Percentiles rank a stretch among this genome's conserved stretches.
Evolutionary conservation across 2,888 invertebrate genomes (phyloP).

Genomic region (Cataglyphis livida): DNA sequence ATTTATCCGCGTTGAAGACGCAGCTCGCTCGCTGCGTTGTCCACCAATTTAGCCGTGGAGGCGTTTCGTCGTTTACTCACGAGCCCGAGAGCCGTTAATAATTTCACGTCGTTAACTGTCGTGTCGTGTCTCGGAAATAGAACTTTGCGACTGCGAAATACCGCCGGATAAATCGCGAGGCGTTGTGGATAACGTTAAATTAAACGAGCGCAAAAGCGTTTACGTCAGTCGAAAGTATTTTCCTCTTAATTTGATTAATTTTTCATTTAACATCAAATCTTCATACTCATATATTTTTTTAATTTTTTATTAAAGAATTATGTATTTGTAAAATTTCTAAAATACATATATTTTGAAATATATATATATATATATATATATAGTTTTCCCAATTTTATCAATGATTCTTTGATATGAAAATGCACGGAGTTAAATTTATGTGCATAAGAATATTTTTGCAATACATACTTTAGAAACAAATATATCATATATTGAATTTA

Average conservation of each 20-base stretch:
- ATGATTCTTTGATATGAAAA: too few relatives aligned
- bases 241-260: constrained; percentile 30
- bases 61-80: constrained; percentile 65
- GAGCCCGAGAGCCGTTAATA: constrained; percentile 69
- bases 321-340: too few relatives aligned
- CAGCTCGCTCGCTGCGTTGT: constrained; percentile 62
- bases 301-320: too few relatives aligned
- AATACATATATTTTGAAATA: too few relatives aligned
- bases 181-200: constrained; percentile 49
- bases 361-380: too few relatives aligned
- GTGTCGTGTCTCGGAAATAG: constrained; percentile 57
- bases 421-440: too few relatives aligned
- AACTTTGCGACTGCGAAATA: constrained; percentile 61
- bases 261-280: background rate
- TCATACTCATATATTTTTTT: too few relatives aligned
- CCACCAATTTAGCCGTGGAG: constrained; percentile 73
- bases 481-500: too few relatives aligned
- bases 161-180: constrained; percentile 60
- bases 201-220: constrained; percentile 38
- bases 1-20: constrained; percentile 71
- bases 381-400: background rate
- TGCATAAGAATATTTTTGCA: too few relatives aligned
- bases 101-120: constrained; percentile 71
- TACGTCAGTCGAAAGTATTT: background rate
- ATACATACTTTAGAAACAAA: too few relatives aligned